Evolutionary conservation across 2,797 vertebrate species (phyloP).

Genomic region (Smutsia temminckii): DNA sequence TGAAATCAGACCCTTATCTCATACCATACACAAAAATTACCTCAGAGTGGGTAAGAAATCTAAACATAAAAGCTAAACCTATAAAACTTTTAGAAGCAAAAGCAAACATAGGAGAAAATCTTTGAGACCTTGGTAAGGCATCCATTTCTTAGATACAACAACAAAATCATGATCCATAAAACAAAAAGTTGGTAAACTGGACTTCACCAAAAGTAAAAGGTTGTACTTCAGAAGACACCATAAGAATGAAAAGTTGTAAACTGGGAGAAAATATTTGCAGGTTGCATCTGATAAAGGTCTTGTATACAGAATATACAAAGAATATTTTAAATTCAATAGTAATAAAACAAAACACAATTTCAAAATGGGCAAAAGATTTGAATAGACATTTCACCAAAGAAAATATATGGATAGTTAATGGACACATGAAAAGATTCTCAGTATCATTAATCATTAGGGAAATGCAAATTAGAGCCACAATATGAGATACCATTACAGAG

Average conservation of each 20-base stretch:
- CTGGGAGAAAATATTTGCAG: conserved; percentile 46
- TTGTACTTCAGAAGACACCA: conserved; percentile 7
- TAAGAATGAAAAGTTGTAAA: conserved; percentile 32
- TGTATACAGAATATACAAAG: neutral
- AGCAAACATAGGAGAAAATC: neutral
- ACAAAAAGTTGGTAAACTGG: conserved; percentile 10
- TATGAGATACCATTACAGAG: neutral
- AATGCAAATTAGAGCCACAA: conserved; percentile 34
- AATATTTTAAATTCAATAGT: conserved; percentile 1
- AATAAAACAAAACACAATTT: conserved; percentile 5
- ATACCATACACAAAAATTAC: conserved; percentile 26
- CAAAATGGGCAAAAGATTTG: conserved; percentile 31
- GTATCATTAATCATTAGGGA: conserved; percentile 42
- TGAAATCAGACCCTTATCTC: conserved; percentile 23
- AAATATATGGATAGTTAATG: conserved; percentile 31
- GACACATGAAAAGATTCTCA: conserved; percentile 6
- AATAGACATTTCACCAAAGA: conserved; percentile 23
- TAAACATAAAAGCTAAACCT: conserved; percentile 15
- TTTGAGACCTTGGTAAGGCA: neutral
- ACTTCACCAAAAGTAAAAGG: conserved; percentile 50
- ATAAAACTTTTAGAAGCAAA: conserved; percentile 45
- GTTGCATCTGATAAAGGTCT: neutral
- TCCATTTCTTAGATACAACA: neutral
- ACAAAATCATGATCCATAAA: conserved; percentile 39
- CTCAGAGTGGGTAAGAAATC: neutral